Percentiles rank a stretch among this genome's conserved stretches.
These are phyloP conservation scores for Apamea epomidion DNA, from an alignment of 2,888 invertebrate genomes.

Conservation along the genomic window DNA sequence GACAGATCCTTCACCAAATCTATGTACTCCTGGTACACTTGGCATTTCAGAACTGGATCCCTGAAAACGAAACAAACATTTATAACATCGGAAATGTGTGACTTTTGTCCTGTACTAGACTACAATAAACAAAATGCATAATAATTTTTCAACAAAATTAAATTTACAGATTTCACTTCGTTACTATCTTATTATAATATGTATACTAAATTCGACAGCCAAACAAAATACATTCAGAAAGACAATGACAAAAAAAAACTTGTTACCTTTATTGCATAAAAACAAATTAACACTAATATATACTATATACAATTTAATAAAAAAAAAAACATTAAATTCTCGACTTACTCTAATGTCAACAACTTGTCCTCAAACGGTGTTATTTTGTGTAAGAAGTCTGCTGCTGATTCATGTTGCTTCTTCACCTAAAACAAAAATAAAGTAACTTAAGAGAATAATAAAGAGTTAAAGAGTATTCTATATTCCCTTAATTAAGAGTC, in stretches of 20 bases:
- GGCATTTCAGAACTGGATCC: constrained; percentile 80
- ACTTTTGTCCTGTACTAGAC: background rate
- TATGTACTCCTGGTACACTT: constrained; percentile 85
- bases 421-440: constrained; percentile 79
- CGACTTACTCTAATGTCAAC: constrained; percentile 78
- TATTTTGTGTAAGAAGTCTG: constrained; percentile 83
- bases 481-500: no score
- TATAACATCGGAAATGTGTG: background rate
- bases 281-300: no score
- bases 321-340: background rate
- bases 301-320: no score
- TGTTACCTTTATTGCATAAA: no score
- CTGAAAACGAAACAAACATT: constrained; percentile 68
- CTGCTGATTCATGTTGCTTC: constrained; percentile 82
- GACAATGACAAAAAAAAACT: background rate
- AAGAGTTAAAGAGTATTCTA: no score
- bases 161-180: background rate
- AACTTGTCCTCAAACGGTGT: constrained; percentile 85
- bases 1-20: constrained; percentile 80
- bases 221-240: background rate
- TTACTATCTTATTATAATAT: background rate
- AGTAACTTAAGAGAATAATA: no score
- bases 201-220: background rate
- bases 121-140: background rate
- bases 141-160: background rate